phyloP scores from a whole-genome alignment of 1,140 invertebrate genomes.

The Eueides isabella region DNA sequence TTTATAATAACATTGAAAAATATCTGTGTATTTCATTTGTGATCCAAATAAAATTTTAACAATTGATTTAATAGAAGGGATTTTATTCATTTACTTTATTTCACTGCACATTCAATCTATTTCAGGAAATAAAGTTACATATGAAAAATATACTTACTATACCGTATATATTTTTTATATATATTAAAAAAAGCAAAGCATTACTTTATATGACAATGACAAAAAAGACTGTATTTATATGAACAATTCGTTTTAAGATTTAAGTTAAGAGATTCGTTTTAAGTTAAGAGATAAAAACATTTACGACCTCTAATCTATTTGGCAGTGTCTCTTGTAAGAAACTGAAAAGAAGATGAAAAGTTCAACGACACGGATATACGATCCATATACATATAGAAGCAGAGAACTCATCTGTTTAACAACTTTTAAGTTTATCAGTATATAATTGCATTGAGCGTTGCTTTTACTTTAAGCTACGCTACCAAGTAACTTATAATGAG shows the following conservation, averaged over 20 bases:
- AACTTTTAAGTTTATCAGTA: slow-evolving; percentile 1
- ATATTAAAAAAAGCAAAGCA: too few species aligned
- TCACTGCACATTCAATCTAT: background rate
- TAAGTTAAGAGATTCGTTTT: too few species aligned
- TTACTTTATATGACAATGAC: too few species aligned
- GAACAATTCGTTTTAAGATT: background rate
- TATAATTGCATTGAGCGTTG: background rate
- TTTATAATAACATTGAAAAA: slow-evolving; percentile 31
- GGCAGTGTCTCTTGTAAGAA: background rate
- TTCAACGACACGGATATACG: background rate
- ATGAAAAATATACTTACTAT: too few species aligned
- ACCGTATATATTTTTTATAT: too few species aligned
- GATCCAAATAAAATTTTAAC: slow-evolving; percentile 13
- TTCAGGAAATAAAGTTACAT: background rate
- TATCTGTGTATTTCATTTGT: background rate
- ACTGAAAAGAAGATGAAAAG: background rate
- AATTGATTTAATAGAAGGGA: slow-evolving; percentile 1
- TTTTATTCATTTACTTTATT: background rate
- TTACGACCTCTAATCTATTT: background rate
- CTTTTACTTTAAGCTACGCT: background rate
- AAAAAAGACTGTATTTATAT: background rate
- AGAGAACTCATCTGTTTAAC: background rate
- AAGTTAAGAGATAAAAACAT: background rate
- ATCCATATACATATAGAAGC: background rate
- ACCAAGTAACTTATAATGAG: slow-evolving; percentile 9